Evolutionary conservation across 2,113 vertebrate species (phyloP).

Genomic region (Myrmecobius fasciatus): DNA sequence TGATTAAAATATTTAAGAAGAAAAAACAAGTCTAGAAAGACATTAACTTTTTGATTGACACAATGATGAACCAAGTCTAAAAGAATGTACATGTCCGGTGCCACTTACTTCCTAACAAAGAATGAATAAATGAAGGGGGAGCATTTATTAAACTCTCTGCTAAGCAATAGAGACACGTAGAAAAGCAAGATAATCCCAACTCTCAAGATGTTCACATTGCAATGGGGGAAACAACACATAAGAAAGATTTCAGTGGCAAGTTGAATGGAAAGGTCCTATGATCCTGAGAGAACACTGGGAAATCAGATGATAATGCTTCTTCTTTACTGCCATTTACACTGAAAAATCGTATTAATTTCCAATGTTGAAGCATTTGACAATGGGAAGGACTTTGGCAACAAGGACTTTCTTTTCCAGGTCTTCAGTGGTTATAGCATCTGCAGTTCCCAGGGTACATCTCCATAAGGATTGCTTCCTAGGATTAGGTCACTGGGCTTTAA

Average conservation of each 20-base stretch:
- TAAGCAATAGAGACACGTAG: not conserved
- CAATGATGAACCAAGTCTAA: not conserved
- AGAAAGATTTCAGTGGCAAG: not conserved
- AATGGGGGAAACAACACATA: not conserved
- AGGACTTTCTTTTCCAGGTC: not conserved
- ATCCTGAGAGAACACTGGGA: not conserved
- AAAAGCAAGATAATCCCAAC: not conserved
- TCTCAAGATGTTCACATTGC: not conserved
- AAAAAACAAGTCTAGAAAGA: not conserved
- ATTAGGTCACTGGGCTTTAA: not conserved
- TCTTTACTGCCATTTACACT: not conserved
- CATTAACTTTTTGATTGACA: not conserved
- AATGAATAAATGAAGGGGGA: not conserved
- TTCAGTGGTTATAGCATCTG: not conserved
- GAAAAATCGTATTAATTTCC: not conserved
- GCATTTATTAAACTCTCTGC: not conserved
- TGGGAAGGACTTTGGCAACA: not conserved
- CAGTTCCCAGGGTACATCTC: not conserved
- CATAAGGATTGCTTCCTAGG: not conserved
- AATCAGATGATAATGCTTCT: not conserved
- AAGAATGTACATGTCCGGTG: not conserved
- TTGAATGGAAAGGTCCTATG: not conserved
- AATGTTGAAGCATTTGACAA: not conserved
- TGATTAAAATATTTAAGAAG: not conserved
- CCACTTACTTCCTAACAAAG: not conserved